Evolutionary conservation across 2,113 vertebrate genomes (phyloP).

Genomic region (Tachuris rubrigastra): DNA sequence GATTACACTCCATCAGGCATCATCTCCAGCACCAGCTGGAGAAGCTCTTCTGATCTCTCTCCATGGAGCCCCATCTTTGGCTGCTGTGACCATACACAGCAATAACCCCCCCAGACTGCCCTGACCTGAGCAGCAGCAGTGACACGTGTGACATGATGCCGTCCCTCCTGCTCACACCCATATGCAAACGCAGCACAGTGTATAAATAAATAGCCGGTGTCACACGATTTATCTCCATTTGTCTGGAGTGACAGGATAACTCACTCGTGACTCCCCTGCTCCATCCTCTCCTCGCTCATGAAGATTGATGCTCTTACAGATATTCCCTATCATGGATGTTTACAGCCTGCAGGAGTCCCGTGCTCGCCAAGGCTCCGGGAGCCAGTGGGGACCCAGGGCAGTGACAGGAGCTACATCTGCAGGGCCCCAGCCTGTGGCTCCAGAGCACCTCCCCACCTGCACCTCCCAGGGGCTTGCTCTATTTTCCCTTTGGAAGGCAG

Average conservation of each 20-base stretch:
- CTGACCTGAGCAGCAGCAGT: background rate
- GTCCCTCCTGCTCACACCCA: background rate
- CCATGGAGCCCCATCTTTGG: background rate
- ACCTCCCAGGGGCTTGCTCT: background rate
- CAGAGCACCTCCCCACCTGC: background rate
- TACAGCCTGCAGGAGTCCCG: background rate
- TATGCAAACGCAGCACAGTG: background rate
- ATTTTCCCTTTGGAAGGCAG: background rate
- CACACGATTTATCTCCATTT: conserved; percentile 65
- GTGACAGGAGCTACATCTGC: fast-evolving
- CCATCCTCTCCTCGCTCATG: conserved; percentile 27
- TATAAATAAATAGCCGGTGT: conserved; percentile 23
- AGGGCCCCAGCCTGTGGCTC: fast-evolving
- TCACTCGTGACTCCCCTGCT: conserved; percentile 40
- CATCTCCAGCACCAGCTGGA: background rate
- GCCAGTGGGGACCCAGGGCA: background rate
- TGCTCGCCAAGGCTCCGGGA: background rate
- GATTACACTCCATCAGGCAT: background rate
- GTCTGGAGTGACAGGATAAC: conserved; percentile 55
- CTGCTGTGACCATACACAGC: background rate
- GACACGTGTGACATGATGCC: fast-evolving
- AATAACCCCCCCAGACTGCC: background rate
- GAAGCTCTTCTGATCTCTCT: background rate
- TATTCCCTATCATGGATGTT: conserved; percentile 4
- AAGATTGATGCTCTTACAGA: conserved; percentile 54